phyloP scores from a whole-genome alignment of 2,797 vertebrate species.

The Ptychadena robeensis region DNA sequence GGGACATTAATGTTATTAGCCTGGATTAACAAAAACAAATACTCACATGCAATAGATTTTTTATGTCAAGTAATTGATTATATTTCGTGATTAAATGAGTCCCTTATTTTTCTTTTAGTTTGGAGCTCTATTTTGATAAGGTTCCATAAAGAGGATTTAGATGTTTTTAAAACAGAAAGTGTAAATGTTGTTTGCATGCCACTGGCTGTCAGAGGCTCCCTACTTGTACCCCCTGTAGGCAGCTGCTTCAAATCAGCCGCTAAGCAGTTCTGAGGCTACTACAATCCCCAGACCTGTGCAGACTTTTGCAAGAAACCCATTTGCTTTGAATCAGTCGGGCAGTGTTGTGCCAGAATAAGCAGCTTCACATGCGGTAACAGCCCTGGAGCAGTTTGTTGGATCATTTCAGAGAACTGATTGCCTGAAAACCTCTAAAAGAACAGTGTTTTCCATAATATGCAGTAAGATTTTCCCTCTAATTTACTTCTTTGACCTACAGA shows the following conservation, averaged over 20 bases:
- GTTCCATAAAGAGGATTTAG: neutral
- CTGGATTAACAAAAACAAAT: too few relatives aligned
- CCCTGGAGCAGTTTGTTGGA: neutral
- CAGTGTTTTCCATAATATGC: neutral
- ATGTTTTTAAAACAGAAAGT: neutral
- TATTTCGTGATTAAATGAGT: too few relatives aligned
- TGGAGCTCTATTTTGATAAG: too few relatives aligned
- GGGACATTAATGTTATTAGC: too few relatives aligned
- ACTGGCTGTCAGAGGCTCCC: too few relatives aligned
- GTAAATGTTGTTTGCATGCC: neutral
- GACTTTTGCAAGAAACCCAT: neutral
- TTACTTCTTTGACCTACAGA: too few relatives aligned
- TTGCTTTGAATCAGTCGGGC: neutral
- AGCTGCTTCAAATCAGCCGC: neutral
- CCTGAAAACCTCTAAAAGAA: neutral
- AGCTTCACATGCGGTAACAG: neutral
- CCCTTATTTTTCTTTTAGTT: too few relatives aligned
- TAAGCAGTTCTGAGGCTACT: neutral
- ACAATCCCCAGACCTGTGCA: neutral
- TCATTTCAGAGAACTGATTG: neutral
- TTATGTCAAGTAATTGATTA: too few relatives aligned
- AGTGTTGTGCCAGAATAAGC: neutral
- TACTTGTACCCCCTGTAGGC: neutral
- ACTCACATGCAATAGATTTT: too few relatives aligned
- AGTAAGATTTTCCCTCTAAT: neutral